Evolutionary conservation across 2,113 vertebrate species (phyloP).

Genomic region (Corvus moneduloides): DNA sequence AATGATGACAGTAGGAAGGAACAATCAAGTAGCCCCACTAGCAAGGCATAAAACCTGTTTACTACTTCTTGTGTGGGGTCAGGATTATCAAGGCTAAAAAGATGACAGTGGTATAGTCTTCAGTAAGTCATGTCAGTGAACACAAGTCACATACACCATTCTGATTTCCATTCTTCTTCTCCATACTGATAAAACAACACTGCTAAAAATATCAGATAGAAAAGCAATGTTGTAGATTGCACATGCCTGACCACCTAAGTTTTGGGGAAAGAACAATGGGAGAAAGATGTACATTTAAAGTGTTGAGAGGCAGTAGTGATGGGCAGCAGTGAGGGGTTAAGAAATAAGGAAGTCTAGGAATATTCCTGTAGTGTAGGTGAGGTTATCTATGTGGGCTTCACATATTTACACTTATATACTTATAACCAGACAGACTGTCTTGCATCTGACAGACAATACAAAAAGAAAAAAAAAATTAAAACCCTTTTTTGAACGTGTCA

Average conservation of each 20-base stretch:
- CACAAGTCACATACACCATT: not conserved
- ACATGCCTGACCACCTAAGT: not conserved
- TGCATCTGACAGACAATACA: not conserved
- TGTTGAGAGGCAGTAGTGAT: not conserved
- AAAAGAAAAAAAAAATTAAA: not conserved
- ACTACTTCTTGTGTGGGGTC: not conserved
- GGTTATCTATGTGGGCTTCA: not conserved
- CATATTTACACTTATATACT: not conserved
- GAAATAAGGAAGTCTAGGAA: not conserved
- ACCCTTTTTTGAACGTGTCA: not conserved
- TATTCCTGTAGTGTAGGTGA: not conserved
- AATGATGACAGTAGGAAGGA: not conserved
- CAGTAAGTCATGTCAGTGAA: not conserved
- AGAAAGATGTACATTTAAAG: not conserved
- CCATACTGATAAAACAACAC: not conserved
- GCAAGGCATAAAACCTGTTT: not conserved
- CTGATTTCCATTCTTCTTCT: not conserved
- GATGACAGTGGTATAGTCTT: not conserved
- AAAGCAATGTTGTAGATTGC: not conserved
- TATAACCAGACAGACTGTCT: not conserved
- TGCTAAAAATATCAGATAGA: not conserved
- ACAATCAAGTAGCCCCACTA: not conserved
- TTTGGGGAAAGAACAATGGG: not conserved
- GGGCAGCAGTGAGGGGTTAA: not conserved
- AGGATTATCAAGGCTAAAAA: not conserved